Evolutionary conservation across 2,888 invertebrate species (phyloP), one percentile per base, ranked within the genome.

Genomic region (Agrotis segetum): DNA sequence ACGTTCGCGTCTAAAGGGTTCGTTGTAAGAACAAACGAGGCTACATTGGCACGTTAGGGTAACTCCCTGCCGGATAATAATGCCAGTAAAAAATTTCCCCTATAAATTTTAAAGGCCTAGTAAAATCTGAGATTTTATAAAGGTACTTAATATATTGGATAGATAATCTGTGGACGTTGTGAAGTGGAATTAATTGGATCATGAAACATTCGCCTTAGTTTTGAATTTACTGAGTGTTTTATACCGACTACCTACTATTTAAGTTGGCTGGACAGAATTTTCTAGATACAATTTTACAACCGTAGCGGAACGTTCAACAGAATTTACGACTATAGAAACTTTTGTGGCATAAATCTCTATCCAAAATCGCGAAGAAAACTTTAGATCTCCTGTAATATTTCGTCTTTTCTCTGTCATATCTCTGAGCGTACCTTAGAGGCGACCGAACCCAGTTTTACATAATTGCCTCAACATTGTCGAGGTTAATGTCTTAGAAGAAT

Each of bases 401-500:
- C 50, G 52, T n/a, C 59, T 53, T 59, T 62, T 21, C 24, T 58
- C 21, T 58, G 71, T 79, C 59, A 64, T 72, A 62, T 65, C 52
- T 53, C n/a, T 2, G 13, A 74, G 49, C 52, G 67, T 74, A 66
- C 75, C 64, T 70, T 65, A 44, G 62, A 73, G 79, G 78, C 75
- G 53, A 74, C 82, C 86, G 83, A 85, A 84, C 74, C 80, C 84
- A 79, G 85, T 86, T 89, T 88, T 79, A 85, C 86, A 89, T 89
- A 88, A 89, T 88, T 87, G 82, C 85, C 76, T 74, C 77, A 74
- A 78, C 83, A 77, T 69, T 70, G 78, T 63, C 66, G 69, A 59
- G 83, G 73, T 85, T 89, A 90, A 91, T 90, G 89, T 88, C 82
- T 79, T 69, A 83, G 87, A 88, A 88, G 85, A 88, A 86, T 88